Conservation (phyloP, 2,888 invertebrate species). For the Cataglyphis albicans region DNA sequence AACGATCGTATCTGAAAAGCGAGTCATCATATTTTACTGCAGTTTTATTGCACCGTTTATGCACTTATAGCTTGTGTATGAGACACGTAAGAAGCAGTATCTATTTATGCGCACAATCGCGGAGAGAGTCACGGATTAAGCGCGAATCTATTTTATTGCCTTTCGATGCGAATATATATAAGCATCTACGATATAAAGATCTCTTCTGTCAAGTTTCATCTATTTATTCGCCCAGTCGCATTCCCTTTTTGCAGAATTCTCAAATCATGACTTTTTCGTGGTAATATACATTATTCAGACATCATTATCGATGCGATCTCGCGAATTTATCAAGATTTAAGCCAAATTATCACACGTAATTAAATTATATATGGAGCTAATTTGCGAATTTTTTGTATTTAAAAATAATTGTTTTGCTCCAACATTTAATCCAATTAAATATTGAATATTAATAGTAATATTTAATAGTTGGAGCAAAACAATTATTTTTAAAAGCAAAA, state of each 20-base stretch:
- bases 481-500: no score
- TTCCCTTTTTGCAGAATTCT: not conserved
- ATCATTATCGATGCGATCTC: constrained; percentile 50
- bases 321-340: constrained; percentile 42
- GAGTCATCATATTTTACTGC: constrained; percentile 15
- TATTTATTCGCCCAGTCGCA: not conserved
- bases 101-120: not conserved
- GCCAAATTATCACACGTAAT: no score
- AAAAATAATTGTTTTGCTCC: no score
- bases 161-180: not conserved
- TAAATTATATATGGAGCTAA: no score
- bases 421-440: no score
- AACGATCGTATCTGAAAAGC: constrained; percentile 7
- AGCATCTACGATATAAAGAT: constrained; percentile 3
- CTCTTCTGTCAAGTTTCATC: not conserved
- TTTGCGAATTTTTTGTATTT: no score
- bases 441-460: no score
- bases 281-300: not conserved
- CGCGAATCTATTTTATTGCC: not conserved
- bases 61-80: not conserved
- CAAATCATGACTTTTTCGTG: not conserved
- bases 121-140: not conserved
- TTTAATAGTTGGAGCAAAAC: no score
- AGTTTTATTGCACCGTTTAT: constrained; percentile 8
- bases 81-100: constrained; percentile 5